phyloP scores from a whole-genome alignment of 2,888 invertebrate genomes.

The Trissoscelio sp. region DNA sequence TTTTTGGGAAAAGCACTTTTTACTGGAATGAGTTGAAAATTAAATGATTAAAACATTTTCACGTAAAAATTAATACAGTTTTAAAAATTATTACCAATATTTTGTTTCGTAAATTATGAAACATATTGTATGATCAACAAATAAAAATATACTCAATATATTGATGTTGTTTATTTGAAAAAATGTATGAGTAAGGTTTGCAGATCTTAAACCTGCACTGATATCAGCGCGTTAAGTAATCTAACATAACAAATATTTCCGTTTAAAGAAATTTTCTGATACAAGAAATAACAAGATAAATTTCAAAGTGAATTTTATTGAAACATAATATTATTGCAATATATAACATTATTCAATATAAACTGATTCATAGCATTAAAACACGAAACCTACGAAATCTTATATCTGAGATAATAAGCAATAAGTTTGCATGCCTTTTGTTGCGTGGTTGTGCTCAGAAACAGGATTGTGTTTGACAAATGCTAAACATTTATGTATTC shows the following conservation, averaged over 20 bases:
- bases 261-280: slow-evolving; percentile 16
- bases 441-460: slow-evolving; percentile 28
- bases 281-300: slow-evolving; percentile 30
- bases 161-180: no score
- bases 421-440: slow-evolving; percentile 25
- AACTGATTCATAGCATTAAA: slow-evolving; percentile 7
- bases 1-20: no score
- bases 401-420: slow-evolving; percentile 25
- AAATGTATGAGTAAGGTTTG: no score
- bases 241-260: slow-evolving; percentile 24
- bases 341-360: slow-evolving; percentile 15
- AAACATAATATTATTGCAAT: slow-evolving; percentile 12
- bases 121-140: no score
- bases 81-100: no score
- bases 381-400: slow-evolving; percentile 23
- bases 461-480: slow-evolving; percentile 7
- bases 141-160: no score
- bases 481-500: slow-evolving; percentile 1
- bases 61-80: no score
- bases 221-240: slow-evolving; percentile 39
- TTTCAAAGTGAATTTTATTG: slow-evolving; percentile 8
- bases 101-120: no score
- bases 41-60: no score
- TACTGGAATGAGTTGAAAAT: no score
- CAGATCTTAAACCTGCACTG: slow-evolving; percentile 1